Evolutionary conservation across 1,140 invertebrate species (phyloP), one percentile per base, ranked within the genome.

Genomic region (Druon quercuslanigerum): DNA sequence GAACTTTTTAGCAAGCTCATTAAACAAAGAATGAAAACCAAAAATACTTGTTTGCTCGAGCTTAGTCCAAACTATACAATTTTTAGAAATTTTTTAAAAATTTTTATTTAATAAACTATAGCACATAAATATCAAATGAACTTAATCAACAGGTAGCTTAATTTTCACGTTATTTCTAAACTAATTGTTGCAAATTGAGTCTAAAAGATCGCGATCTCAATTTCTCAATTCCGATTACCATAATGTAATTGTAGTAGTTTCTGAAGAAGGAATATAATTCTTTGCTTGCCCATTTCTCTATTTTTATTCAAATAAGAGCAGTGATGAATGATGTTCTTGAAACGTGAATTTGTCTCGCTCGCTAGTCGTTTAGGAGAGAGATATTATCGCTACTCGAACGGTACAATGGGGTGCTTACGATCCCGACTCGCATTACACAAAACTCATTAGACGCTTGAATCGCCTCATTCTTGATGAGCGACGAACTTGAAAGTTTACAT

Each of bases 381-480:
- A 66, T 66, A 66, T 66, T 66, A 66, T 66, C 20, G 60, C 25
- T 66, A 66, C 60, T 66, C 60, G 60, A 66, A 66, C 60, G 60
- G 25, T 66, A 66, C 60, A 66, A 66, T 66, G 40, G 60, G 60
- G 60, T 66, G 60, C 60, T 66, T 66, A 66, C 25, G 25, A 40
- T 46, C 60, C 60, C 60, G 60, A 46, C 25, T 66, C 60, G 60
- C 60, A 66, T 66, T 66, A 66, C 60, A 66, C 60, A 66, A 66
- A 66, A 66, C 60, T 66, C 60, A 66, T 66, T 66, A 66, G 60
- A 66, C 60, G 60, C 60, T 40, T 66, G 60, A 66, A 66, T 66
- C 60, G 40, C 60, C 60, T 66, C 60, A 66, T 66, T 66, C 60
- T 66, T 66, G 60, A 66, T 66, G 60, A 66, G 60, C 60, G 60